Evolutionary conservation across 2,113 vertebrate species (phyloP).

Genomic region (Paedocypris sp.): DNA sequence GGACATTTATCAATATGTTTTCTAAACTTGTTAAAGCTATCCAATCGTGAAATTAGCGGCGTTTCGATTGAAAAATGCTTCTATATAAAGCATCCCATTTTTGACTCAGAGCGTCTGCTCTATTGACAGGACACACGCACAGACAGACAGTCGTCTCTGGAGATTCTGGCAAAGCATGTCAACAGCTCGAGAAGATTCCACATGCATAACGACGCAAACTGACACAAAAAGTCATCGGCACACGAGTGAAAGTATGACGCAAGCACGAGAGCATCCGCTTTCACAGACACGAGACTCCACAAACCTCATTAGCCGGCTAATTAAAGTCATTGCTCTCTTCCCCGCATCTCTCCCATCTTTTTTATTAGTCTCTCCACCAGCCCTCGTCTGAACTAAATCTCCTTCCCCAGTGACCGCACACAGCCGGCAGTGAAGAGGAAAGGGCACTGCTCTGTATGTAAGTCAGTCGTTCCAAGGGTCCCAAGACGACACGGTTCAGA

Average conservation of each 20-base stretch:
- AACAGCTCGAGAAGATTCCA: conserved; percentile 36
- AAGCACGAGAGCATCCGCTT: conserved; percentile 5
- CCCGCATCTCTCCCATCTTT: conserved; percentile 63
- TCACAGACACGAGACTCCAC: conserved; percentile 43
- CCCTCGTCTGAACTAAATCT: conserved; percentile 38
- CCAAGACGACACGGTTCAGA: conserved; percentile 53
- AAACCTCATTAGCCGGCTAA: conserved; percentile 71
- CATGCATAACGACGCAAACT: conserved; percentile 54
- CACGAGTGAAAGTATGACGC: conserved; percentile 31
- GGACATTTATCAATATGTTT: no score
- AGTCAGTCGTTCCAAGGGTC: conserved; percentile 58
- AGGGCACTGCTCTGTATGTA: conserved; percentile 50
- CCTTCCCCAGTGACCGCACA: conserved; percentile 46
- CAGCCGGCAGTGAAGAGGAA: conserved; percentile 50
- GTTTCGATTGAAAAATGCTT: no score
- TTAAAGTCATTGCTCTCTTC: conserved; percentile 70
- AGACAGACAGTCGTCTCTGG: conserved; percentile 44
- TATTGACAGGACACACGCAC: conserved; percentile 1
- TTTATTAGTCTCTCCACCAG: conserved; percentile 57
- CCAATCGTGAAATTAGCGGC: no score
- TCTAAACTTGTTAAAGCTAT: no score
- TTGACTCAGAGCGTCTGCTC: no score
- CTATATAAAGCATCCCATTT: no score
- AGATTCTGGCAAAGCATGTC: conserved; percentile 35
- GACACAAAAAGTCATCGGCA: conserved; percentile 57